These are phyloP conservation scores for Antheraea pernyi DNA, from an alignment of 1,140 invertebrate genomes.

Conservation along the genomic window DNA sequence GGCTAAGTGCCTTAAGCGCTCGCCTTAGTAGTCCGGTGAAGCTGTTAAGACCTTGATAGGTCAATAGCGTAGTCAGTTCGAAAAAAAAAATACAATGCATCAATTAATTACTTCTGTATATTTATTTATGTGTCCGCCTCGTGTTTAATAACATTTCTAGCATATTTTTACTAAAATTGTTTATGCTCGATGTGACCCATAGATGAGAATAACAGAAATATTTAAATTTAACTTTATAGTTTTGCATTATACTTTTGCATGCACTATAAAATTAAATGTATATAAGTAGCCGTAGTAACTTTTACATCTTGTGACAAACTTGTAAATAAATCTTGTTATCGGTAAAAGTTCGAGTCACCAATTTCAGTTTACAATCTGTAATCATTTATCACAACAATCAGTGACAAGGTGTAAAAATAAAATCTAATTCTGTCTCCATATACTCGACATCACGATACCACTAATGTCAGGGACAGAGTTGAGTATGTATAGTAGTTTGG, in stretches of 20 bases:
- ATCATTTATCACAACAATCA: background rate
- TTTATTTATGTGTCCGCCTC: background rate
- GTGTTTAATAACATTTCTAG: background rate
- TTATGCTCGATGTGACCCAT: background rate
- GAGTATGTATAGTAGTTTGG: conserved; percentile 7
- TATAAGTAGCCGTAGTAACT: background rate
- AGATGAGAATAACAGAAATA: background rate
- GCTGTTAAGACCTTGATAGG: too few relatives aligned
- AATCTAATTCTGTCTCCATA: conserved; percentile 12
- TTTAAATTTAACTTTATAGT: background rate
- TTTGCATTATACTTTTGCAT: background rate
- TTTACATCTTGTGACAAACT: conserved; percentile 7
- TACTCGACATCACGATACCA: background rate
- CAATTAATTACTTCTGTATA: background rate
- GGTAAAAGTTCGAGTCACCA: background rate
- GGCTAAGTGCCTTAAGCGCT: too few relatives aligned
- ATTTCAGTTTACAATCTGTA: background rate
- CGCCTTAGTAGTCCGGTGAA: too few relatives aligned
- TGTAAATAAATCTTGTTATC: too few relatives aligned
- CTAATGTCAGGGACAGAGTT: conserved; percentile 14
- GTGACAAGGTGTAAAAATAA: background rate
- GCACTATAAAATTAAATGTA: background rate
- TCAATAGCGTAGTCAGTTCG: too few relatives aligned
- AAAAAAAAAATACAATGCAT: too few relatives aligned
- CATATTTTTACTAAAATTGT: background rate